Conservation (phyloP, 2,888 invertebrate genomes). For the Meliscaeva auricollis region DNA sequence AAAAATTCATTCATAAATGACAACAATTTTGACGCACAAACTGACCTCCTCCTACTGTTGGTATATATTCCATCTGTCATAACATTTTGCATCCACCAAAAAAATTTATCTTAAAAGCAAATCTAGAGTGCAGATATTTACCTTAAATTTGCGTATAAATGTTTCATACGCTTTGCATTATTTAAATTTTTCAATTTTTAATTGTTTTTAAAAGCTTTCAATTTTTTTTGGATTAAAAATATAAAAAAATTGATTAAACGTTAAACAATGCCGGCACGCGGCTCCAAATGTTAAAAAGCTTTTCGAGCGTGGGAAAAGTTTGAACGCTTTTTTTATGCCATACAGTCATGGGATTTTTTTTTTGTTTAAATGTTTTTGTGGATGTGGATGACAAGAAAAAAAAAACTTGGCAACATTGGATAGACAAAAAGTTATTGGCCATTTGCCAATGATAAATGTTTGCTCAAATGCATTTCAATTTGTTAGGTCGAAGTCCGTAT, state of each 20-base stretch:
- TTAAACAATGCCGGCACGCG: not conserved
- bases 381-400: not conserved
- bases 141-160: not conserved
- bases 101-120: conserved; percentile 37
- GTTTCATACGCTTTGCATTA: not conserved
- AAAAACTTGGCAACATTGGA: conserved; percentile 41
- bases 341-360: not conserved
- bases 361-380: not conserved
- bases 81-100: conserved; percentile 4
- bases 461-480: conserved; percentile 55
- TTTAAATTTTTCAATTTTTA: conserved; percentile 4
- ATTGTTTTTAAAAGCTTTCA: conserved; percentile 1
- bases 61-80: not conserved
- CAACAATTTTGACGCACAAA: conserved; percentile 52
- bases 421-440: conserved; percentile 46
- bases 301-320: not conserved
- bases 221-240: not conserved
- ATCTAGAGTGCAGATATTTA: conserved; percentile 1
- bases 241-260: not conserved
- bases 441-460: conserved; percentile 42
- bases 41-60: conserved; percentile 30
- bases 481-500: conserved; percentile 25
- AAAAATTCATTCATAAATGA: conserved; percentile 7
- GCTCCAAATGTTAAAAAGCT: conserved; percentile 16
- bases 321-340: not conserved